Conservation (phyloP, 2,113 vertebrate species). For the Poeciliopsis occidentalis region DNA sequence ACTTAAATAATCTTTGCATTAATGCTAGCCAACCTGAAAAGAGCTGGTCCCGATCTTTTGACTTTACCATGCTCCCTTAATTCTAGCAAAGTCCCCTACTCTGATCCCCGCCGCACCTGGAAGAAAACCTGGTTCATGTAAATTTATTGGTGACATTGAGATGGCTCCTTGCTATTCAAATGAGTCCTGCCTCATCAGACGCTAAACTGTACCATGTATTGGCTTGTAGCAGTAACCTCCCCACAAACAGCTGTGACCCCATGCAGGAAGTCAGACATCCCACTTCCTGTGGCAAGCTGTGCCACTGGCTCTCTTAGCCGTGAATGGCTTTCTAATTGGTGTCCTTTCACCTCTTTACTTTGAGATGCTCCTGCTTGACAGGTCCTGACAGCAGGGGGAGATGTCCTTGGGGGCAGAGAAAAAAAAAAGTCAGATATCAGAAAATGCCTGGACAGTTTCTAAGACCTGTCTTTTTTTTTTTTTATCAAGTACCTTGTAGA, state of each 20-base stretch:
- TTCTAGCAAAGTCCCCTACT: slow-evolving; percentile 71
- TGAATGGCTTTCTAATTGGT: slow-evolving; percentile 95
- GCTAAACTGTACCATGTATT: slow-evolving; percentile 75
- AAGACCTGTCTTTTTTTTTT: background rate
- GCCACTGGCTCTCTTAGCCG: slow-evolving; percentile 87
- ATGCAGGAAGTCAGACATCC: slow-evolving; percentile 84
- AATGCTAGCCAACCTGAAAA: slow-evolving; percentile 53
- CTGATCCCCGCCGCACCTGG: slow-evolving; percentile 76
- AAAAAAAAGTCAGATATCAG: slow-evolving; percentile 80
- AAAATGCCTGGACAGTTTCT: slow-evolving; percentile 71
- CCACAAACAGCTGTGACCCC: slow-evolving; percentile 90
- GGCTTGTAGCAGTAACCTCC: slow-evolving; percentile 80
- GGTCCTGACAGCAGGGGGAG: slow-evolving; percentile 91
- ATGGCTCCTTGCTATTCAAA: slow-evolving; percentile 84
- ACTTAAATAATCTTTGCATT: slow-evolving; percentile 47
- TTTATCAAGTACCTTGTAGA: background rate
- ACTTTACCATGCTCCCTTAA: slow-evolving; percentile 75
- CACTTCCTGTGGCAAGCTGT: slow-evolving; percentile 91
- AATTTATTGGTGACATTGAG: slow-evolving; percentile 86
- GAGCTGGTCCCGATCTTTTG: slow-evolving; percentile 61
- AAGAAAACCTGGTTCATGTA: slow-evolving; percentile 76
- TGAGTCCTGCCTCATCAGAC: slow-evolving; percentile 76
- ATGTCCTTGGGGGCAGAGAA: slow-evolving; percentile 91
- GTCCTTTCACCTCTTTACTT: slow-evolving; percentile 91
- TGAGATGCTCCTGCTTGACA: slow-evolving; percentile 89